These are phyloP conservation scores for Brachyrhaphis roseni DNA, from an alignment of 2,797 vertebrate species.

Conservation along the genomic window DNA sequence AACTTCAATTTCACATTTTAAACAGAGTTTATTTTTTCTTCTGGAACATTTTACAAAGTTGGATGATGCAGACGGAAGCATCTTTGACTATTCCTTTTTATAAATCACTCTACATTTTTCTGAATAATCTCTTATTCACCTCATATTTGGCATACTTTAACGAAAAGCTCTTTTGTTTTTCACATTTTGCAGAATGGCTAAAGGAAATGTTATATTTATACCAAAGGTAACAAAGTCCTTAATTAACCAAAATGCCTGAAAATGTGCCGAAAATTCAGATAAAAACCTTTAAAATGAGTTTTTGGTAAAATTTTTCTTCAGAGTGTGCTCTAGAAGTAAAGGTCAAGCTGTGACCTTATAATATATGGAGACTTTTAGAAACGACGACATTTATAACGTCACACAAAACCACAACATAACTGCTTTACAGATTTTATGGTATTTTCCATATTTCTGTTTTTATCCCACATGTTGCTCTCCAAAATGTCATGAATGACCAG, in stretches of 20 bases:
- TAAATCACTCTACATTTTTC: neutral
- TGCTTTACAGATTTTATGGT: neutral
- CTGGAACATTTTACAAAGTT: neutral
- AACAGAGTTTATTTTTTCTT: neutral
- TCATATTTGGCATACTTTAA: neutral
- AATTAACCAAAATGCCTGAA: neutral
- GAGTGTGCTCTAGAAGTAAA: neutral
- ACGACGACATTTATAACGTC: neutral
- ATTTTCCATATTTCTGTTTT: neutral
- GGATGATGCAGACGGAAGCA: neutral
- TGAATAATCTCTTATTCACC: no score
- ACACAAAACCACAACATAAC: neutral
- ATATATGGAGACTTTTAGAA: neutral
- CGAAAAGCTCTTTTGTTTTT: neutral
- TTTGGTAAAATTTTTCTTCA: neutral
- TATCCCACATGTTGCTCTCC: neutral
- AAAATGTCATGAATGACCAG: neutral
- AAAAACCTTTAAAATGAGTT: neutral
- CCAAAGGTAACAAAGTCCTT: neutral
- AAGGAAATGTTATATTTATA: neutral
- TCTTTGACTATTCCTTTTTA: neutral
- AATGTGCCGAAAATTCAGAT: neutral
- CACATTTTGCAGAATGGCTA: neutral
- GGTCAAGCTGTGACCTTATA: neutral
- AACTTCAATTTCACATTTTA: neutral